A percentile compares a stretch with the other conserved stretches of the same genome.
phyloP scores from a whole-genome alignment of 2,113 vertebrate species.

The Elachura formosa region DNA sequence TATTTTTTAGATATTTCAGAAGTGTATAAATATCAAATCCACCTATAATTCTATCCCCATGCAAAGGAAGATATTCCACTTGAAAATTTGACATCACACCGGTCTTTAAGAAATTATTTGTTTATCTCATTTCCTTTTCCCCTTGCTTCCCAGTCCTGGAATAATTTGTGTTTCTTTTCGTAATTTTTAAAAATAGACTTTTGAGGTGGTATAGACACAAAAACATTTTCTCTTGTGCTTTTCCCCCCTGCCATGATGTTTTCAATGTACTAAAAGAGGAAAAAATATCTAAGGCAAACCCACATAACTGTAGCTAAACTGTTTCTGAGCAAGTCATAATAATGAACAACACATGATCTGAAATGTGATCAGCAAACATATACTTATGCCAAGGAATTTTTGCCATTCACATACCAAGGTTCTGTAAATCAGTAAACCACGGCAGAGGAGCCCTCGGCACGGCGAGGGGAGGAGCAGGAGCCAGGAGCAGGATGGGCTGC shows the following conservation, averaged over 20 bases:
- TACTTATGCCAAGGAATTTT: conserved; percentile 76
- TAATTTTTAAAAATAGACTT: conserved; percentile 22
- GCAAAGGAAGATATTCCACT: conserved; percentile 54
- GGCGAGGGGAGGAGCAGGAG: conserved; percentile 5
- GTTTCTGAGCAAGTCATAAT: conserved; percentile 79
- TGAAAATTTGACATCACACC: conserved; percentile 3
- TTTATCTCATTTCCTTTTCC: neutral
- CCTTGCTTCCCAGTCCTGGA: neutral
- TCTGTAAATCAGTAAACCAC: conserved; percentile 74
- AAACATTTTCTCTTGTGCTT: conserved; percentile 34
- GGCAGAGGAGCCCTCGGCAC: conserved; percentile 28
- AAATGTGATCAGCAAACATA: conserved; percentile 83
- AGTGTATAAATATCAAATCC: conserved; percentile 53
- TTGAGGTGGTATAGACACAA: conserved; percentile 39
- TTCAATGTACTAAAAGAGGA: conserved; percentile 63
- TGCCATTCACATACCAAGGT: conserved; percentile 72
- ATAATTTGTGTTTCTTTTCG: neutral
- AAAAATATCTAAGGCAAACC: conserved; percentile 65
- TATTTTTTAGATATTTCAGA: conserved; percentile 58
- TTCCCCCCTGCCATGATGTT: neutral
- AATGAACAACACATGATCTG: conserved; percentile 83
- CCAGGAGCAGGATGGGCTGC: neutral
- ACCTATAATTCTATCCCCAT: conserved; percentile 47
- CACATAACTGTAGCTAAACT: conserved; percentile 74
- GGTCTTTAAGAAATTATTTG: conserved; percentile 22